phyloP scores from a whole-genome alignment of 2,888 invertebrate species.

The Eupeodes luniger region DNA sequence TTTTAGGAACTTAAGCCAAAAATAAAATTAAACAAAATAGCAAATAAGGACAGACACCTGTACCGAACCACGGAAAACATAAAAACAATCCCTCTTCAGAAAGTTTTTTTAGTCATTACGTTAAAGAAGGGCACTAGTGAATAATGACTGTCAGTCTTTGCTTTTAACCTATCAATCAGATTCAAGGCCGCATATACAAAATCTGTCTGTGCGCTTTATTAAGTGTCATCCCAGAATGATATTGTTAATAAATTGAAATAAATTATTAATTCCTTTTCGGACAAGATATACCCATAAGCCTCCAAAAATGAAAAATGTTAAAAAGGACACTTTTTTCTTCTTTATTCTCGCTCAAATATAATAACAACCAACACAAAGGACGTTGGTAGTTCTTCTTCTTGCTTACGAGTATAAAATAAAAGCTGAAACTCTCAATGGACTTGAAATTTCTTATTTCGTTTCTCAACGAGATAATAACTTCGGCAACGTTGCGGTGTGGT shows the following conservation, averaged over 20 bases:
- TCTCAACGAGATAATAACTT: conserved; percentile 54
- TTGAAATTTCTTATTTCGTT: conserved; percentile 47
- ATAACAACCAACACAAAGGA: conserved; percentile 43
- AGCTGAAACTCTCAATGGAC: conserved; percentile 57
- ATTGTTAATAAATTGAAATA: conserved; percentile 16
- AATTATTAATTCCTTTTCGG: conserved; percentile 15
- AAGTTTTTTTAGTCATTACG: neutral
- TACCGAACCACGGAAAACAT: neutral
- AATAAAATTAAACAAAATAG: too few relatives aligned
- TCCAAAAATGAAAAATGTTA: conserved; percentile 13
- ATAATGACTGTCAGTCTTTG: neutral
- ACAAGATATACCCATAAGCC: conserved; percentile 9
- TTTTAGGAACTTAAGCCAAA: too few relatives aligned
- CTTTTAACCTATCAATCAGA: neutral
- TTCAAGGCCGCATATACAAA: neutral
- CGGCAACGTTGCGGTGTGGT: neutral
- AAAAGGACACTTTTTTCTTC: conserved; percentile 1
- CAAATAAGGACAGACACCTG: too few relatives aligned
- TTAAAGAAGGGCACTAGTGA: neutral
- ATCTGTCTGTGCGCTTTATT: neutral
- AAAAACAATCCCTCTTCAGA: neutral
- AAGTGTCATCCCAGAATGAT: neutral
- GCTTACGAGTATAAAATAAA: conserved; percentile 30
- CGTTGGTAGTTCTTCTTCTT: conserved; percentile 41
- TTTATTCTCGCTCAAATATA: neutral